Evolutionary conservation across 1,140 invertebrate genomes (phyloP).

Genomic region (Drosophila ironensis): DNA sequence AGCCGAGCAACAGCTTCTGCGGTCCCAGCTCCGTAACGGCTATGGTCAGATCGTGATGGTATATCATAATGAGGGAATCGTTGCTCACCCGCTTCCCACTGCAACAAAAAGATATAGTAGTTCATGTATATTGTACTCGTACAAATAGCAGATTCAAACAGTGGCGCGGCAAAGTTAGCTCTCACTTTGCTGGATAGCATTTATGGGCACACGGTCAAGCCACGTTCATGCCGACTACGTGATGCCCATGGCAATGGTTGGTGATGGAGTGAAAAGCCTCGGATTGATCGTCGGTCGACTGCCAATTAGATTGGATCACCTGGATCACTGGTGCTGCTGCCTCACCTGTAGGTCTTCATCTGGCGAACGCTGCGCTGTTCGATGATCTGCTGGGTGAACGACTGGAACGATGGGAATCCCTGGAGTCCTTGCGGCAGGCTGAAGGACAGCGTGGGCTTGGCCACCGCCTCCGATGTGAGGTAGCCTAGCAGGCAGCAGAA

Average conservation of each 20-base stretch:
- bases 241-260: conserved; percentile 58
- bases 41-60: conserved; percentile 90
- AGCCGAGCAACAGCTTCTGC: conserved; percentile 87
- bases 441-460: conserved; percentile 77
- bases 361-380: conserved; percentile 72
- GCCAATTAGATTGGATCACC: conserved; percentile 9
- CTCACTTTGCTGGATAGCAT: conserved; percentile 4
- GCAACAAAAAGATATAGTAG: conserved; percentile 39
- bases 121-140: background rate
- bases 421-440: conserved; percentile 72
- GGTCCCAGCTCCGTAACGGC: conserved; percentile 89
- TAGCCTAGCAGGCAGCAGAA: conserved; percentile 64
- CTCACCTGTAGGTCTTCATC: conserved; percentile 82
- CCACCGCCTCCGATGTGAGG: conserved; percentile 58
- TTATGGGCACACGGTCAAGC: conserved; percentile 65
- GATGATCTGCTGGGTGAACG: conserved; percentile 80
- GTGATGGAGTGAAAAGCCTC: conserved; percentile 19
- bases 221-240: conserved; percentile 30
- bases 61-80: conserved; percentile 87
- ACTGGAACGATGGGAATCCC: conserved; percentile 73
- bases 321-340: background rate
- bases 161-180: too few species aligned
- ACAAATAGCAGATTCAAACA: too few species aligned
- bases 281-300: conserved; percentile 8
- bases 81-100: conserved; percentile 85